These are phyloP conservation scores for Scelioninae gen. 2 DNA, from an alignment of 2,888 invertebrate species.

Conservation along the genomic window DNA sequence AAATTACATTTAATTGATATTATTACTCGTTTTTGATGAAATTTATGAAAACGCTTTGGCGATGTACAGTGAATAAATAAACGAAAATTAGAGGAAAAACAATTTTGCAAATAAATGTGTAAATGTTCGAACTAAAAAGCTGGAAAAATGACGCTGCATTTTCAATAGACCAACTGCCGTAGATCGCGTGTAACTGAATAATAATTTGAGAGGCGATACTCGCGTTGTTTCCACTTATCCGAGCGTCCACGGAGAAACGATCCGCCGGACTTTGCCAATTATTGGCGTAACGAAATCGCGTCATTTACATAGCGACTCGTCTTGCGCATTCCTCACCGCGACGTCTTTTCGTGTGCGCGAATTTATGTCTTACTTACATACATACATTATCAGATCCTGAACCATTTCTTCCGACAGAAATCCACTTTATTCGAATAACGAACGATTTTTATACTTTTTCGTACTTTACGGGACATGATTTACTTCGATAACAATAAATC, in stretches of 20 bases:
- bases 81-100: too few relatives aligned
- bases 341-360: slow-evolving; percentile 45
- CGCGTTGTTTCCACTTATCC: slow-evolving; percentile 51
- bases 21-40: too few relatives aligned
- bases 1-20: too few relatives aligned
- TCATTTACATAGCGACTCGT: slow-evolving; percentile 54
- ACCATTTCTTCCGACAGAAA: slow-evolving; percentile 21
- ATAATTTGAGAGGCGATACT: slow-evolving; percentile 47
- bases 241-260: slow-evolving; percentile 46
- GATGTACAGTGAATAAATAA: too few relatives aligned
- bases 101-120: too few relatives aligned
- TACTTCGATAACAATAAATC: slow-evolving; percentile 11
- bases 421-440: slow-evolving; percentile 31
- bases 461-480: slow-evolving; percentile 23
- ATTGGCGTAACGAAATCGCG: slow-evolving; percentile 50
- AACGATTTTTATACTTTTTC: slow-evolving; percentile 25
- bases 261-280: slow-evolving; percentile 52
- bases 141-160: too few relatives aligned
- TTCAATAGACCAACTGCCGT: slow-evolving; percentile 21
- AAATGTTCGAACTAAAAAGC: too few relatives aligned
- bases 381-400: slow-evolving; percentile 35
- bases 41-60: too few relatives aligned
- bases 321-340: slow-evolving; percentile 40
- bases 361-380: slow-evolving; percentile 48
- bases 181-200: slow-evolving; percentile 56